Evolutionary conservation across 30 jellyfish, hydroid and myxozoan genomes (phyloP).

Genomic region (Aurelia sp.): DNA sequence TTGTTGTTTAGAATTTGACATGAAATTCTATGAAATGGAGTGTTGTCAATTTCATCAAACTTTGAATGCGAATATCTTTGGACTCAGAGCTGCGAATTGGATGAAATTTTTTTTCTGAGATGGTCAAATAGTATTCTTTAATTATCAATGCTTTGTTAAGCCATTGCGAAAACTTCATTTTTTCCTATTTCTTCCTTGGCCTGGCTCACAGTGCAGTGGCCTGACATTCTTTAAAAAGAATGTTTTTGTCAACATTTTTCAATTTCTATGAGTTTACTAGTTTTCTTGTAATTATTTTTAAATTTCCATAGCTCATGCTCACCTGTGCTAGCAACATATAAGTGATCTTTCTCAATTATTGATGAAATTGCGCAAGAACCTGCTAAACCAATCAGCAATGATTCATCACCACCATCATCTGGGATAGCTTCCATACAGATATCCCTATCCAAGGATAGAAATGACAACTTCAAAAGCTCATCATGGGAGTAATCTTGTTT

Average conservation of each 20-base stretch:
- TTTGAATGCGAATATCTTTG: not conserved
- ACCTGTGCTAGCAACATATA: slow-evolving; percentile 96
- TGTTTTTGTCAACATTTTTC: too few species aligned
- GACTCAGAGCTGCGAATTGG: slow-evolving; percentile 1
- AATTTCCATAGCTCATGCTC: not conserved
- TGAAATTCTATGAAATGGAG: not conserved
- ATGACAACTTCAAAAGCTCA: slow-evolving; percentile 66
- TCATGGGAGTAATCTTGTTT: slow-evolving; percentile 7
- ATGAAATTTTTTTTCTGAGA: not conserved
- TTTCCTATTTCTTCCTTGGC: too few species aligned
- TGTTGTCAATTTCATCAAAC: slow-evolving; percentile 4
- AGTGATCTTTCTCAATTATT: slow-evolving; percentile 68
- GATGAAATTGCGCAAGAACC: slow-evolving; percentile 98
- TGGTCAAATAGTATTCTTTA: not conserved
- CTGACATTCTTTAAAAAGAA: too few species aligned
- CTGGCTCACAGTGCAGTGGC: too few species aligned
- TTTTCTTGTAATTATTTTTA: too few species aligned
- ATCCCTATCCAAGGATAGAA: slow-evolving; percentile 82
- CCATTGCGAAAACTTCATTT: too few species aligned
- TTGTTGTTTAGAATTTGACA: slow-evolving; percentile 7
- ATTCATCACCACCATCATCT: slow-evolving; percentile 78
- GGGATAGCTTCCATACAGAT: slow-evolving; percentile 94
- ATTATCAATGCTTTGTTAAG: too few species aligned
- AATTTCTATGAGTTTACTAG: too few species aligned
- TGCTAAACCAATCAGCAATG: slow-evolving; percentile 90